Base-by-base conservation (phyloP, 2,888 invertebrate species). In the Bhutanitis thaidina region DNA sequence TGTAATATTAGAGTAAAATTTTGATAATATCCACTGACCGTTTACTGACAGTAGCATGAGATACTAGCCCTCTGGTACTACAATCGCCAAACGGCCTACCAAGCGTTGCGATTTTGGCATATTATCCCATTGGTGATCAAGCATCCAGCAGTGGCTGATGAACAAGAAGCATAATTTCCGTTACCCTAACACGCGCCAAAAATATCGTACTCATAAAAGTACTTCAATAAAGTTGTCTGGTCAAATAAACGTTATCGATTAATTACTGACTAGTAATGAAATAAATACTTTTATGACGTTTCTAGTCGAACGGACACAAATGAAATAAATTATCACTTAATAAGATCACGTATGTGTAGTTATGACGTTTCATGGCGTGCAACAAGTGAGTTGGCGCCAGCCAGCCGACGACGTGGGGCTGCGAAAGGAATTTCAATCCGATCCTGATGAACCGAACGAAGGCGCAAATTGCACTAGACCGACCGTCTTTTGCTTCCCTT, bases 351-450 rank as follows among this genome's bases (percentile, higher is more conserved):
- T 77, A 71, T 68, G 73, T 74, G 77, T 75, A 70, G 82, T 84
- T 84, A 84, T 83, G 82, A 81, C 78, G 76, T 81, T 82, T 79
- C 67, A 67, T 65, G 60, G 62, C 65, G 69, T 60, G 81, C 87
- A 87, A 85, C 85, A 86, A 85, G 85, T 83, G 69, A 56, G 59
- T 48, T 55, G 80, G 85, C 85, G 84, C 81, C 84, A 68, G 70
- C 49, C 66, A 66, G 79, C 61, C 77, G 82, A 59, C 71, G 76
- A 68, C 77, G 70, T 65, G 71, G 73, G 74, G 71, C 67, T 67
- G 64, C 72, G 71, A 69, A 67, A 78, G 79, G 85, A 85, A 87
- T 88, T 85, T 81, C 84, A 87, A 88, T 87, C 85, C 84, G 84
- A 76, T 64, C 71, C 72, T 78, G 83, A 83, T 80, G 82, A 84